Evolutionary conservation across 2,113 vertebrate genomes (phyloP), one percentile per base, ranked within the genome.

Genomic region (Romanogobio albipinnatus): DNA sequence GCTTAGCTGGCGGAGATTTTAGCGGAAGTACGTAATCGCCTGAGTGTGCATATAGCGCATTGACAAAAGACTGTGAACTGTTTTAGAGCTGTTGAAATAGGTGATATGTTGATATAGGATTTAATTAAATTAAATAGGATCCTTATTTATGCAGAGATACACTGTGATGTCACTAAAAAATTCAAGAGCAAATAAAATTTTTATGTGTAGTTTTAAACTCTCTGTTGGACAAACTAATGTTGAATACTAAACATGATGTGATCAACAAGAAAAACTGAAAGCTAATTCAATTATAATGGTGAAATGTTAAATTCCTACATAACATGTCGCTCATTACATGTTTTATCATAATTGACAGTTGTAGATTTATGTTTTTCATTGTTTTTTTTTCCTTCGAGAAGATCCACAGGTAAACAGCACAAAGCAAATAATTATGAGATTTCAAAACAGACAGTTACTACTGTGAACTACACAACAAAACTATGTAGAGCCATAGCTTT

Each of bases 161-260:
- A 11, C 19, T 43, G 36, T 13, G 1, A 36, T 13, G 39, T 70
- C 36, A 70, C 66, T 39, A 17, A 70, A 39, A 68, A 2, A 9
- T 39, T 70, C 19, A 33, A 36, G 7, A n/a, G 6, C 19, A 58
- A 58, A n/a, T 58, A 2, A 19, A 3, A 22, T 22, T 58, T 58
- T 22, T 22, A 59, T 59, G 56, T 22, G 49, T 5, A 70, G 36
- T 5, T 71, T 71, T 71, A 43, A 70, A n/a, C 1, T 11, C 19
- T 43, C 68, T 43, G 9, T 70, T 70, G 66, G 5, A 9, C 9
- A 43, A 70, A 71, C 68, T 43, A 43, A 22, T 43, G 68, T 43
- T 19, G 68, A 71, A 43, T 71, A 71, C 68, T 45, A 71, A 71
- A n/a, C 19, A n/a, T 71, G 68, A 43, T 45, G 19, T n/a, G 19